Conservation (phyloP, 2,797 vertebrate species). For the Eospalax fontanierii region DNA sequence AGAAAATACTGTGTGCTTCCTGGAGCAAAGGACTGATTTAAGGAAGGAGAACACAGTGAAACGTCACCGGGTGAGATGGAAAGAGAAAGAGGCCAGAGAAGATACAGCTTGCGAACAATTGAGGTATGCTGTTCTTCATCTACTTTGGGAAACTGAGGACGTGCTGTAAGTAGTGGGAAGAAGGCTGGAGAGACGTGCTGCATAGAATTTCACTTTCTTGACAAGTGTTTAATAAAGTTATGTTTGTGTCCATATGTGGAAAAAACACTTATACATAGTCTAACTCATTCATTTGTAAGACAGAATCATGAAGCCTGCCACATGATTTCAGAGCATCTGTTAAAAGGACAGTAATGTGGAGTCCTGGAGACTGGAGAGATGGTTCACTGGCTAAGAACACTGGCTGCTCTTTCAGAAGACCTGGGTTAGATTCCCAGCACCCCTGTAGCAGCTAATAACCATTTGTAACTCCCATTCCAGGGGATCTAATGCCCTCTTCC, state of each 20-base stretch:
- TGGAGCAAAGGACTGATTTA: too few relatives aligned
- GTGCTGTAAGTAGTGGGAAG: not conserved
- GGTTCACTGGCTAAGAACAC: too few relatives aligned
- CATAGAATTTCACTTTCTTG: not conserved
- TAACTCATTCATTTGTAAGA: slow-evolving; percentile 31
- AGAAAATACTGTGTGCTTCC: too few relatives aligned
- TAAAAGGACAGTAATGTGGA: not conserved
- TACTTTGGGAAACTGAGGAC: not conserved
- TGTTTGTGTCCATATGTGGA: not conserved
- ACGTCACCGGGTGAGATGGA: too few relatives aligned
- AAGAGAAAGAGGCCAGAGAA: not conserved
- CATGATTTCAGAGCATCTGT: not conserved
- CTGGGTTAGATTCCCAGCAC: too few relatives aligned
- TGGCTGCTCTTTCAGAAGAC: too few relatives aligned
- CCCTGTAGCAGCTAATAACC: too few relatives aligned
- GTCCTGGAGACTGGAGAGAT: too few relatives aligned
- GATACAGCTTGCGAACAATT: not conserved
- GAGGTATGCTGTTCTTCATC: not conserved
- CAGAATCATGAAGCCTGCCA: not conserved
- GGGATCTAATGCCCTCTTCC: too few relatives aligned
- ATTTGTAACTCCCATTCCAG: too few relatives aligned
- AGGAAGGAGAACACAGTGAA: too few relatives aligned
- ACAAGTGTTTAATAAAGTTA: not conserved
- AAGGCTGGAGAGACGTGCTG: not conserved
- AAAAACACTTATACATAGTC: too few relatives aligned